Evolutionary conservation across 2,113 vertebrate species (phyloP), one percentile per base, ranked within the genome.

Genomic region (Hepsetus odoe): DNA sequence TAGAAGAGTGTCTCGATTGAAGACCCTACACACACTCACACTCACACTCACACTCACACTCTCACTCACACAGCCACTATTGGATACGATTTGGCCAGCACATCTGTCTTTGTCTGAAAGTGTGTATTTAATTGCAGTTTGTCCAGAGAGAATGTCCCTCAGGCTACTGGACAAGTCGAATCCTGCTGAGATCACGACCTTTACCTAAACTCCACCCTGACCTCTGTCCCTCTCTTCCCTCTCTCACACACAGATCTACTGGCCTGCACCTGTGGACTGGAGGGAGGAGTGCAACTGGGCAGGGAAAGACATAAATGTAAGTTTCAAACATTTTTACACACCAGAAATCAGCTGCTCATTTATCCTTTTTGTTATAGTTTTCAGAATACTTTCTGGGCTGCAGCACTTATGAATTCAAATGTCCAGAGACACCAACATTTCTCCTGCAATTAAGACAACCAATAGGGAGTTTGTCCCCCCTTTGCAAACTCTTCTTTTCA

Each of bases 231-330:
- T 59, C 20, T 44, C 56, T 85, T 32, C 35, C 66, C 7, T 75
- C 33, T 83, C 13, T 82, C 12, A 85, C 67, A 87, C 30, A 0
- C 87, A 99, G 98, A 95, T 99, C 88, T 95, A 96, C 86, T 99
- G 98, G 98, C 95, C 96, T 0, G 97, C 98, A 0, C 96, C 93
- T 0, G 97, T 98, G 59, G 97, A 99, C 74, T 98, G 96, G 97
- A 95, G 97, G 74, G 98, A 99, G 84, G 97, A 98, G 85, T 99
- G 98, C 82, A 98, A 98, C 91, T 98, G 97, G 97, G 98, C 98
- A 0, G 98, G 97, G 73, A 99, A 99, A 85, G 97, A 99, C 80
- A 97, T 98, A 84, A 95, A 95, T 0, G 98, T 99, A 91, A 97
- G 97, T 94, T 24, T 69, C 55, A 2, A 16, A n/a, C 20, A n/a